phyloP scores from a whole-genome alignment of 2,113 vertebrate species.

The Heloderma charlesbogerti region DNA sequence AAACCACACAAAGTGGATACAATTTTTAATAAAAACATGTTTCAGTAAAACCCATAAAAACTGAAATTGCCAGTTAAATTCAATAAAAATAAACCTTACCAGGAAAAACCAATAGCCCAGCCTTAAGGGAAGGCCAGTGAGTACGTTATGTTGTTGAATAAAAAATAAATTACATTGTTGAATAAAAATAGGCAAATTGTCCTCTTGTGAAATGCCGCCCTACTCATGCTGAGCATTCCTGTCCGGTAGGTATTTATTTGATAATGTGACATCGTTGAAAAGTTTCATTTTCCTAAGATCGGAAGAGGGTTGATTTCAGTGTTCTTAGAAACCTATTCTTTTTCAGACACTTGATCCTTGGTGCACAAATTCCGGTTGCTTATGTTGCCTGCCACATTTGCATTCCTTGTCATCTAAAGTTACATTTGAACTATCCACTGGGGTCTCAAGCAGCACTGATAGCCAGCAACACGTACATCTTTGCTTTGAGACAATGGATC shows the following conservation, averaged over 20 bases:
- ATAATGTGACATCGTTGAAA: not conserved
- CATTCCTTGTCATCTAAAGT: not conserved
- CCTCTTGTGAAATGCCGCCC: not conserved
- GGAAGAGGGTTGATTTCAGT: not conserved
- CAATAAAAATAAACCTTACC: no score
- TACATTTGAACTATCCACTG: not conserved
- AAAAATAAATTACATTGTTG: no score
- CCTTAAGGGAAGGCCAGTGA: no score
- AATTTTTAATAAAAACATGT: no score
- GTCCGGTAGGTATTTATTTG: not conserved
- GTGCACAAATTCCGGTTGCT: not conserved
- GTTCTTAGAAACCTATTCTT: not conserved
- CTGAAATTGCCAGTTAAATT: no score
- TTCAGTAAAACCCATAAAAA: no score
- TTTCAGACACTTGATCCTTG: conserved; percentile 3
- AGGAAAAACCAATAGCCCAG: no score
- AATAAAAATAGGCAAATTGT: not conserved
- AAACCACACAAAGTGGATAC: no score
- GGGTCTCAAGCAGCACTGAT: not conserved
- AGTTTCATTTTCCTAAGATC: not conserved
- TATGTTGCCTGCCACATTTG: not conserved
- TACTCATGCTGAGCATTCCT: not conserved
- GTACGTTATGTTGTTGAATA: no score
- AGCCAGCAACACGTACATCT: not conserved
- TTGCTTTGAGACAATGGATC: not conserved